phyloP scores from a whole-genome alignment of 2,797 vertebrate species.

The Sebastes vulpes region DNA sequence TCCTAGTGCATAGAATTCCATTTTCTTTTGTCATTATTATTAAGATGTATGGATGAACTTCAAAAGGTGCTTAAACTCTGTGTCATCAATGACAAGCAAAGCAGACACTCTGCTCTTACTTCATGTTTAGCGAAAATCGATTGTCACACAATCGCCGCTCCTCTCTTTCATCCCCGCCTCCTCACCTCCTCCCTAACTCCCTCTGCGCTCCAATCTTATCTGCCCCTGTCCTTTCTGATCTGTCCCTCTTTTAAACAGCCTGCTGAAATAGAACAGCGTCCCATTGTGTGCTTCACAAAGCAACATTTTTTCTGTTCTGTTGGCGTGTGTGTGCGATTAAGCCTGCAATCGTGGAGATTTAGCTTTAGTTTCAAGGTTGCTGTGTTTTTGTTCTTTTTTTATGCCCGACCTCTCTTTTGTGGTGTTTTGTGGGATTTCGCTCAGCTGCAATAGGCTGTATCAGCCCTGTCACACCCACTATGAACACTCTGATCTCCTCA shows the following conservation, averaged over 20 bases:
- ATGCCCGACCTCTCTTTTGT: slow-evolving; percentile 39
- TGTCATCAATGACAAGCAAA: background rate
- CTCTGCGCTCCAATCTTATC: slow-evolving; percentile 45
- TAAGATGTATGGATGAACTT: background rate
- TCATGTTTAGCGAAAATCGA: slow-evolving; percentile 21
- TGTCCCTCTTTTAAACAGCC: slow-evolving; percentile 29
- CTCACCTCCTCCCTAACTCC: slow-evolving; percentile 12
- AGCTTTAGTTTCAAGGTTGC: background rate
- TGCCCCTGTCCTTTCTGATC: slow-evolving; percentile 46
- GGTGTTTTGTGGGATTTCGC: slow-evolving; percentile 19
- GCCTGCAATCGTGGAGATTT: background rate
- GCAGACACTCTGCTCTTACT: background rate
- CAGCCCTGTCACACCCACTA: slow-evolving; percentile 19
- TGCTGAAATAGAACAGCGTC: slow-evolving; percentile 32
- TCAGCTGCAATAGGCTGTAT: slow-evolving; percentile 23
- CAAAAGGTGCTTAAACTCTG: background rate
- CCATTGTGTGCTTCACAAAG: slow-evolving; percentile 54
- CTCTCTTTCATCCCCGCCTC: background rate
- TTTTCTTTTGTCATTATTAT: background rate
- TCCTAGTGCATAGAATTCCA: background rate
- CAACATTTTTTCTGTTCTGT: slow-evolving; percentile 2
- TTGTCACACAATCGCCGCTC: background rate
- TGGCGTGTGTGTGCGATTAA: background rate
- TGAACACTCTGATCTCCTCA: slow-evolving; percentile 52
- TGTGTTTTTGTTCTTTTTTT: slow-evolving; percentile 20